Evolutionary conservation across 2,113 vertebrate species (phyloP), one percentile per base, ranked within the genome.

Genomic region (Nothoprocta perdicaria): DNA sequence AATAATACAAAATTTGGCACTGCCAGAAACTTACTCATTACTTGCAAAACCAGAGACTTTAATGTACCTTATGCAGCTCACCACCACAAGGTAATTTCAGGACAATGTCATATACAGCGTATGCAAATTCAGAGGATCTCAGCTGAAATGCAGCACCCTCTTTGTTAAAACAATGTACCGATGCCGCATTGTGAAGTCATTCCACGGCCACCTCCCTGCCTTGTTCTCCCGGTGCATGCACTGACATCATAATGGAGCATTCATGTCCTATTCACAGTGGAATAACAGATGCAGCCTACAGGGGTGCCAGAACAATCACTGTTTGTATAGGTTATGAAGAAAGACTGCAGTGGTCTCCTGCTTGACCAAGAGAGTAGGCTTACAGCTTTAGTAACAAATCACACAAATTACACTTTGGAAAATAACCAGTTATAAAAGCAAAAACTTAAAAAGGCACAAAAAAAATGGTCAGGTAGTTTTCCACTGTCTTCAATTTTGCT

Each of bases 121-220:
- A 71, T 43, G 53, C 38, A 86, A 60, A n/a, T 40, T 31, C 12
- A 48, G 55, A 86, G 60, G 52, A 13, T 43, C 57, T 61, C 2
- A 3, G 16, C 52, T 62, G 46, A 77, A 80, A 41, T 68, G 55
- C 13, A 65, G 35, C 10, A 62, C 66, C 48, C 89, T 92, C 66
- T 80, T 82, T 80, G 43, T 80, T 78, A 92, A 89, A 96, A 94
- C 63, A 71, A 92, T 19, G 63, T 19, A 66, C 22, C 48, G 9
- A 48, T 21, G 88, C 92, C 2, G 2, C 45, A 74, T 41, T 83
- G 40, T 66, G 52, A 66, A 79, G 66, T 61, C 80, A 89, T 90
- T 92, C 79, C 45, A 82, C 5, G 75, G 38, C 19, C 31, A 23
- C 38, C 63, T 87, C 63, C 48, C 43, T 24, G 24, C n/a, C 1